Percentiles rank a stretch among this genome's conserved stretches.
Evolutionary conservation across 2,888 invertebrate genomes (phyloP).

Genomic region (Crocallis elinguaria): DNA sequence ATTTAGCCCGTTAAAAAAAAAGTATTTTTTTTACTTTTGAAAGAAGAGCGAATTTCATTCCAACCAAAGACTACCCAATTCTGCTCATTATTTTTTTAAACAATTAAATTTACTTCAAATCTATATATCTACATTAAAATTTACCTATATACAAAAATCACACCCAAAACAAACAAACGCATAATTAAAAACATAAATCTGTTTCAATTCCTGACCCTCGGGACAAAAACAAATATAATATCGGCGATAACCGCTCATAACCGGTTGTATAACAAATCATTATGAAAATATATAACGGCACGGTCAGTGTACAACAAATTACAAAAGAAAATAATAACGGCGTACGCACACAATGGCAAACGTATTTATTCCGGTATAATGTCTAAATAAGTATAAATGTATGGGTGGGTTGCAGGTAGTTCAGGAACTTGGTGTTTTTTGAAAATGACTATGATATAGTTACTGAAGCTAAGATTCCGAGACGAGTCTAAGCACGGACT

Average conservation of each 20-base stretch:
- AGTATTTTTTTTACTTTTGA: no score
- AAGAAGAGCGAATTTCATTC: no score
- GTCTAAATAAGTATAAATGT: slow-evolving; percentile 60
- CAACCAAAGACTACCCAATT: no score
- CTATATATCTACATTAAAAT: no score
- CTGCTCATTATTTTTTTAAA: no score
- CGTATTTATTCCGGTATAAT: slow-evolving; percentile 67
- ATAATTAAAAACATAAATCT: slow-evolving; percentile 36
- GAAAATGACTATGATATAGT: background rate
- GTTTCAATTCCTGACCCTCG: slow-evolving; percentile 32
- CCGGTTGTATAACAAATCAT: slow-evolving; percentile 36
- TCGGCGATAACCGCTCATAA: slow-evolving; percentile 20
- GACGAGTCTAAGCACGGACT: no score
- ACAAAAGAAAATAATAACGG: slow-evolving; percentile 63
- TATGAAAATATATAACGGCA: slow-evolving; percentile 33
- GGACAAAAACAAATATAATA: slow-evolving; percentile 31
- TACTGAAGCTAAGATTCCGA: no score
- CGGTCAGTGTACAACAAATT: slow-evolving; percentile 53
- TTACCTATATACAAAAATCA: slow-evolving; percentile 16
- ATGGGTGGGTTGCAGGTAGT: slow-evolving; percentile 30
- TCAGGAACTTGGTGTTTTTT: slow-evolving; percentile 12
- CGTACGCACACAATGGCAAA: slow-evolving; percentile 51
- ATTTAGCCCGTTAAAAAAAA: no score
- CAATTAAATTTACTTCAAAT: no score
- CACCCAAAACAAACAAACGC: slow-evolving; percentile 11